Evolutionary conservation across 2,113 vertebrate species (phyloP).

Genomic region (Salvator merianae): DNA sequence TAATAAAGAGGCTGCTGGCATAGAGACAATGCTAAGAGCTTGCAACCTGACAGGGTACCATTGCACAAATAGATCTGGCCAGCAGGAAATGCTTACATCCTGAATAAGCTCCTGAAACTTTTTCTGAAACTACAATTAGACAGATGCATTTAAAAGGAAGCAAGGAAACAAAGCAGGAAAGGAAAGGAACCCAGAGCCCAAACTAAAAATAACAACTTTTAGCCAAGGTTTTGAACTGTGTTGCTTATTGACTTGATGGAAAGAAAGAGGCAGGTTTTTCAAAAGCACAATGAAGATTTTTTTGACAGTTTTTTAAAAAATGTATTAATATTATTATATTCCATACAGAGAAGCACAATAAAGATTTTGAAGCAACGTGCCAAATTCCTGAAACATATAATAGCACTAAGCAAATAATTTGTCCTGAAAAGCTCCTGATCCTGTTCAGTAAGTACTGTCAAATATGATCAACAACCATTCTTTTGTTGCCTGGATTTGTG

Average conservation of each 20-base stretch:
- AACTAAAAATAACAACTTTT: conserved; percentile 42
- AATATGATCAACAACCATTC: neutral
- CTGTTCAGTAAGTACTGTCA: neutral
- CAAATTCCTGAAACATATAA: neutral
- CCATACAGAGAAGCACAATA: too few relatives aligned
- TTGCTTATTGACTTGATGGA: conserved; percentile 10
- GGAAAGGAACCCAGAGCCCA: neutral
- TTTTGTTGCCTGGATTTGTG: neutral
- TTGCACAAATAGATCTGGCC: conserved; percentile 72
- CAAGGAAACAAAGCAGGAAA: conserved; percentile 18
- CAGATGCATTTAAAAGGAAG: conserved; percentile 35
- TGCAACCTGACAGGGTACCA: conserved; percentile 66
- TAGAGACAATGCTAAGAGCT: conserved; percentile 61
- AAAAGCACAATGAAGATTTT: neutral
- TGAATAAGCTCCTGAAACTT: conserved; percentile 59
- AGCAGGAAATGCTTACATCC: conserved; percentile 72
- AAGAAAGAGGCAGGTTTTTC: neutral
- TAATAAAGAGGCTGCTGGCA: conserved; percentile 72
- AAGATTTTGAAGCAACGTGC: neutral
- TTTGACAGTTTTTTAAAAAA: too few relatives aligned
- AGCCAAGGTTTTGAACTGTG: conserved; percentile 30
- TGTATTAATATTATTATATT: too few relatives aligned
- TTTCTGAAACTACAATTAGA: conserved; percentile 46
- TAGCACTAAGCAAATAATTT: neutral
- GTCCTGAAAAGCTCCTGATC: neutral